Percentiles rank a stretch among this genome's conserved stretches.
These are phyloP conservation scores for Zaprionus lineosus DNA, from an alignment of 2,888 invertebrate species.

Conservation along the genomic window DNA sequence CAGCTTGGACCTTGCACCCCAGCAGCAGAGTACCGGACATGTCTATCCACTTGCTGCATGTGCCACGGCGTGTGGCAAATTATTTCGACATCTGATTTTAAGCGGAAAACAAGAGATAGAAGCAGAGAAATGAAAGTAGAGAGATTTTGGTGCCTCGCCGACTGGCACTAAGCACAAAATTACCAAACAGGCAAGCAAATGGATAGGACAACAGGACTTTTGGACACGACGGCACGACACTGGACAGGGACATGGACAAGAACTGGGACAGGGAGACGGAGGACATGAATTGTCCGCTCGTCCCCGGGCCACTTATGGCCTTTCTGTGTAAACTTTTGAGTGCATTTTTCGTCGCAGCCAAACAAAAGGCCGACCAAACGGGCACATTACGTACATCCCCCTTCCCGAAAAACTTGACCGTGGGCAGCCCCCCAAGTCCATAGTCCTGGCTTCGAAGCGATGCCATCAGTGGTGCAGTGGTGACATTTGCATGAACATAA, in stretches of 20 bases:
- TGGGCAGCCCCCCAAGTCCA: not conserved
- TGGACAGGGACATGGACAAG: too few relatives aligned
- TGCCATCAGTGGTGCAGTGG: slow-evolving; percentile 62
- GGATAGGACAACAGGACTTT: slow-evolving; percentile 55
- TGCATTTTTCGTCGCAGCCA: slow-evolving; percentile 73
- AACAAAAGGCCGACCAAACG: slow-evolving; percentile 68
- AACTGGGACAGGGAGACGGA: too few relatives aligned
- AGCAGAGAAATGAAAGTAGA: too few relatives aligned
- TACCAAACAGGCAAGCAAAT: slow-evolving; percentile 66
- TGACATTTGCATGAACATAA: slow-evolving; percentile 79
- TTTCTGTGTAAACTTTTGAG: slow-evolving; percentile 77
- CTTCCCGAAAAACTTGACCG: slow-evolving; percentile 1
- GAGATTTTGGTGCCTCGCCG: slow-evolving; percentile 53
- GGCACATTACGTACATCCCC: slow-evolving; percentile 65
- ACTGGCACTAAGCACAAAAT: slow-evolving; percentile 71
- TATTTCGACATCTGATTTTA: slow-evolving; percentile 82
- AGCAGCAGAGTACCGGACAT: slow-evolving; percentile 2
- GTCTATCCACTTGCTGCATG: slow-evolving; percentile 38
- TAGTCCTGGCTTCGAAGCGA: slow-evolving; percentile 30
- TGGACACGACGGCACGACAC: slow-evolving; percentile 4
- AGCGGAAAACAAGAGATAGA: slow-evolving; percentile 82
- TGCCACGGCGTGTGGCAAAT: slow-evolving; percentile 76
- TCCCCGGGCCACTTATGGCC: slow-evolving; percentile 68
- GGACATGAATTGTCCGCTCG: not conserved
- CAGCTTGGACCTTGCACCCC: slow-evolving; percentile 50